These are phyloP conservation scores for Sylvicola cinctus DNA, from an alignment of 2,888 invertebrate species.

Conservation along the genomic window DNA sequence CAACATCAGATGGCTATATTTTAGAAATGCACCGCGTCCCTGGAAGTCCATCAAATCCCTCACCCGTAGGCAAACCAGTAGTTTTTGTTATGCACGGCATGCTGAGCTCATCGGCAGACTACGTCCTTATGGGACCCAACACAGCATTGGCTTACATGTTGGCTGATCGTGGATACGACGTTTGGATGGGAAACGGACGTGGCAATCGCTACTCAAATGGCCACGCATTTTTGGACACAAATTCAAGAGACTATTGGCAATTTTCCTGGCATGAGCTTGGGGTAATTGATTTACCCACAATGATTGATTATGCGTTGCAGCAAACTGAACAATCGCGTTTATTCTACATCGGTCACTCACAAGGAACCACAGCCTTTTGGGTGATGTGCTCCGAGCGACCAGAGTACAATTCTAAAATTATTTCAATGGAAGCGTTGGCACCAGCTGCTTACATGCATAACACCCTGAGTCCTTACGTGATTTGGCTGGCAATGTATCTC, in stretches of 20 bases:
- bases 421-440: conserved; percentile 30
- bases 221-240: conserved; percentile 26
- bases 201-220: conserved; percentile 41
- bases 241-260: conserved; percentile 33
- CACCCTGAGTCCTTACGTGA: conserved; percentile 22
- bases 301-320: conserved; percentile 49
- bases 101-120: conserved; percentile 49
- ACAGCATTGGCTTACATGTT: conserved; percentile 27
- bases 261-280: conserved; percentile 56
- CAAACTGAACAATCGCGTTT: conserved; percentile 35
- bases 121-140: conserved; percentile 48
- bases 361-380: conserved; percentile 37
- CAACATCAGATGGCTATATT: conserved; percentile 61
- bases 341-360: conserved; percentile 65
- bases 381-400: conserved; percentile 30
- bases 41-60: conserved; percentile 27
- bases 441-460: conserved; percentile 34
- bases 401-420: conserved; percentile 31
- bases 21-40: conserved; percentile 53
- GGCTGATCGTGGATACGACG: conserved; percentile 49
- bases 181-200: conserved; percentile 65
- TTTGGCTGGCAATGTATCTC: conserved; percentile 1
- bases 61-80: conserved; percentile 24
- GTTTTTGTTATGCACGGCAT: conserved; percentile 52
- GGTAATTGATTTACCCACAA: conserved; percentile 53